Conservation (phyloP, 2,797 vertebrate species). For the Rhodeus uyekii region DNA sequence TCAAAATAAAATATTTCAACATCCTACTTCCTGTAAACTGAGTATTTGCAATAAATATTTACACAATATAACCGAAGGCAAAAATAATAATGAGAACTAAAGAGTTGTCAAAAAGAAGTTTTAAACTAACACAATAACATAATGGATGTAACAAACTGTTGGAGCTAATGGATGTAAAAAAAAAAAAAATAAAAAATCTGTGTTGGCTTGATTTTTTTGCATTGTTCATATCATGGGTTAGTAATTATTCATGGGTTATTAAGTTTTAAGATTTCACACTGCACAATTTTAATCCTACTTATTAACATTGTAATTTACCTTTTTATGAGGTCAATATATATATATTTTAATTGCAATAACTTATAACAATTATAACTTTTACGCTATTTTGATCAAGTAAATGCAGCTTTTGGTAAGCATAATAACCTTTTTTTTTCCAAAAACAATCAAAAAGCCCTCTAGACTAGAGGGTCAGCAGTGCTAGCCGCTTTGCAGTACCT, state of each 20-base stretch:
- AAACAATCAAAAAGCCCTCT: too few relatives aligned
- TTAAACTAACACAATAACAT: too few relatives aligned
- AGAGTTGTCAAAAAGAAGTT: too few relatives aligned
- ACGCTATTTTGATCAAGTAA: background rate
- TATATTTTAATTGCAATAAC: background rate
- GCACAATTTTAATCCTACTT: background rate
- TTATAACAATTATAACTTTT: background rate
- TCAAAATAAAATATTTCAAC: too few relatives aligned
- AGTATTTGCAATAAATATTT: too few relatives aligned
- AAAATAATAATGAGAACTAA: too few relatives aligned
- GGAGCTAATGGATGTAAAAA: too few relatives aligned
- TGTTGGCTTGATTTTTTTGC: background rate
- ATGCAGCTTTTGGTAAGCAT: background rate
- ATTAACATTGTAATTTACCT: background rate
- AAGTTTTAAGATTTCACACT: slow-evolving; percentile 5
- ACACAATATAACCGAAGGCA: too few relatives aligned
- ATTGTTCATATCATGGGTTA: background rate
- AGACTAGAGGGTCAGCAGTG: background rate
- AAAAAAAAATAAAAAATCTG: too few relatives aligned
- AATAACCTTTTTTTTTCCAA: background rate
- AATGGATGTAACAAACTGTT: too few relatives aligned
- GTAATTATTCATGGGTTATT: background rate
- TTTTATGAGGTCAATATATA: background rate
- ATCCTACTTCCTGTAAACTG: too few relatives aligned
- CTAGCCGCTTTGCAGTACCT: background rate